Evolutionary conservation across 2,113 vertebrate genomes (phyloP).

Genomic region (Pleuronectes platessa): DNA sequence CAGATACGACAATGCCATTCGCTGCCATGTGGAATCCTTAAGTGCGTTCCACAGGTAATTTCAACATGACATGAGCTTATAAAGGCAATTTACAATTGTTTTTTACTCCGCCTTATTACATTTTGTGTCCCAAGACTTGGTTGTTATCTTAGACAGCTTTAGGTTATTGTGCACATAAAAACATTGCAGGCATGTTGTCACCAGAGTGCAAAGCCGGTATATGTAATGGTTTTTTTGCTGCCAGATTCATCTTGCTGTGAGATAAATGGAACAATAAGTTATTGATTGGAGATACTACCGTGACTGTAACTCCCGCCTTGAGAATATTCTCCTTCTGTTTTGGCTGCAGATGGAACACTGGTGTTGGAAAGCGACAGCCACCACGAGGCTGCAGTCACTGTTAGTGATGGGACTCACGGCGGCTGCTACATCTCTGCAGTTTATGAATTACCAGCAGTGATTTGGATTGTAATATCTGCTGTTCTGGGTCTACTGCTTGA

Average conservation of each 20-base stretch:
- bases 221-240: constrained; percentile 49
- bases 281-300: constrained; percentile 39
- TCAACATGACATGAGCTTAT: constrained; percentile 55
- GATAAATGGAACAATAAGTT: constrained; percentile 46
- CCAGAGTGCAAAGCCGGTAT: constrained; percentile 38
- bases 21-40: constrained; percentile 48
- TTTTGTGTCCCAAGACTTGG: constrained; percentile 47
- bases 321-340: constrained; percentile 20
- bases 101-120: constrained; percentile 62
- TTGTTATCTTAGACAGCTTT: constrained; percentile 54
- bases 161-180: constrained; percentile 73
- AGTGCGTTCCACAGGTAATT: constrained; percentile 63
- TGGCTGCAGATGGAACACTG: constrained; percentile 11
- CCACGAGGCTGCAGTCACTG: constrained; percentile 9
- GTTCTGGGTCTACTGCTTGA: constrained; percentile 5
- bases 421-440: constrained; percentile 2
- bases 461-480: constrained; percentile 25
- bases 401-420: neutral
- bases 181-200: constrained; percentile 34
- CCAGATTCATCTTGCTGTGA: constrained; percentile 22
- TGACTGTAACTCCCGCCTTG: neutral
- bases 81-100: constrained; percentile 71
- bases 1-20: constrained; percentile 32
- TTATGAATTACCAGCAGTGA: constrained; percentile 30
- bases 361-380: constrained; percentile 5